Base-by-base conservation (phyloP, 2,888 invertebrate genomes). In the Orthosia gothica region DNA sequence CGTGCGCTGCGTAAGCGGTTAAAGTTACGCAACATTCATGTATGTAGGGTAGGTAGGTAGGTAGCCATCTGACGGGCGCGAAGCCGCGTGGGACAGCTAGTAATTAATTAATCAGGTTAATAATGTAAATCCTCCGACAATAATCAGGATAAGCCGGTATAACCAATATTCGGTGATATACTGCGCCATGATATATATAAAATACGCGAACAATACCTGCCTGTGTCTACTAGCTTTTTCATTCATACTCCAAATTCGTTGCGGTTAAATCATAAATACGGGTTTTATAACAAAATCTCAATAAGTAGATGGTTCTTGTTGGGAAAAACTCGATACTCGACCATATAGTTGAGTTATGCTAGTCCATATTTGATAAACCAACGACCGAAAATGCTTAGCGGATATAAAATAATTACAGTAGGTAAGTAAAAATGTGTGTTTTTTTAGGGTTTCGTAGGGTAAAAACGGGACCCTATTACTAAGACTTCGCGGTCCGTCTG, bases 361-460 rank as follows among this genome's bases (percentile, higher is more conserved):
- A 16, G 15, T 26, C 18, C 9, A 16, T 55, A 52, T 54, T 69
- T 47, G 57, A 26, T 49, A 65, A 69, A 81, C 75, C 75, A 62
- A 64, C 65, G 23, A 47, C 47, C 11, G 18, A 40, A 57, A 69
- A 26, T 23, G 20, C 50, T 79, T 26, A 50, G 40, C 16, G 4
- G 55, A 32, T 13, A 1, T 47, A 12, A 50, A 62, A 57, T 63
- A 23, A 32, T 32, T 69, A 2, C 26, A 23, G 40, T 1, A 2
- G 15, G 16, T n/a, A 9, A 45, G 9, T 32, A 69, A 50, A 58
- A 40, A 12, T 16, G 2, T 18, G 12, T 18, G 11, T n/a, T n/a
- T n/a, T n/a, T n/a, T n/a, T n/a, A n/a, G n/a, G n/a, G n/a, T n/a
- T n/a, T n/a, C n/a, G n/a, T n/a, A n/a, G n/a, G n/a, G n/a, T n/a